Percentiles rank a stretch among this genome's conserved stretches.
Evolutionary conservation across 2,797 vertebrate genomes (phyloP).

Genomic region (Pangasius krempfi): DNA sequence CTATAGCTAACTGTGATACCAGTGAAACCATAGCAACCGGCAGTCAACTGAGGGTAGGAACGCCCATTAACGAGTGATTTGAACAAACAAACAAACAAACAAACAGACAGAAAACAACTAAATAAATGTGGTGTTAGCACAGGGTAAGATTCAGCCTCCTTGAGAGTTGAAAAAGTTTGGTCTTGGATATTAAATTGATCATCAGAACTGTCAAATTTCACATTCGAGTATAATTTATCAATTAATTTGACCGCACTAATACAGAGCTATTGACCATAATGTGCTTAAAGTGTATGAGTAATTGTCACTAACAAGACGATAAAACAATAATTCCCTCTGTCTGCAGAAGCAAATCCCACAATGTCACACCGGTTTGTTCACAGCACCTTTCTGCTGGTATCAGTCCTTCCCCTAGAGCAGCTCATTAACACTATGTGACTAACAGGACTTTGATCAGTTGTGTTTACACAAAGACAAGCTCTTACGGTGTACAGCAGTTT

Average conservation of each 20-base stretch:
- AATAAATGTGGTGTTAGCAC: neutral
- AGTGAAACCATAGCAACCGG: too few relatives aligned
- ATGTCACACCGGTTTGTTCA: neutral
- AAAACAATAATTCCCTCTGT: neutral
- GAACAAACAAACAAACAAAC: neutral
- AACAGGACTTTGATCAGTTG: constrained; percentile 27
- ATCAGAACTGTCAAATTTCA: neutral
- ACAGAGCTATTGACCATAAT: neutral
- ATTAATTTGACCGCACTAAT: neutral
- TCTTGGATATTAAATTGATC: neutral
- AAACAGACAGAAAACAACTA: neutral
- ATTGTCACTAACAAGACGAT: neutral
- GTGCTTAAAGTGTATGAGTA: neutral
- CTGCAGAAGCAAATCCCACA: neutral
- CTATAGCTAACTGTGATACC: too few relatives aligned
- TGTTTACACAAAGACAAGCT: constrained; percentile 41
- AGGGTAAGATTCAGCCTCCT: neutral
- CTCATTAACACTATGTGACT: constrained; percentile 3
- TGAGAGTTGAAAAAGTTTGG: neutral
- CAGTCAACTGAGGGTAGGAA: too few relatives aligned
- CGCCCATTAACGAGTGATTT: neutral
- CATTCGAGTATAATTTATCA: neutral
- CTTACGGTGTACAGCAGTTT: constrained; percentile 15
- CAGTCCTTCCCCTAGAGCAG: constrained; percentile 4
- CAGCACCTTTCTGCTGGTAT: neutral